Evolutionary conservation across 2,888 invertebrate genomes (phyloP).

Genomic region (Volucella bombylans): DNA sequence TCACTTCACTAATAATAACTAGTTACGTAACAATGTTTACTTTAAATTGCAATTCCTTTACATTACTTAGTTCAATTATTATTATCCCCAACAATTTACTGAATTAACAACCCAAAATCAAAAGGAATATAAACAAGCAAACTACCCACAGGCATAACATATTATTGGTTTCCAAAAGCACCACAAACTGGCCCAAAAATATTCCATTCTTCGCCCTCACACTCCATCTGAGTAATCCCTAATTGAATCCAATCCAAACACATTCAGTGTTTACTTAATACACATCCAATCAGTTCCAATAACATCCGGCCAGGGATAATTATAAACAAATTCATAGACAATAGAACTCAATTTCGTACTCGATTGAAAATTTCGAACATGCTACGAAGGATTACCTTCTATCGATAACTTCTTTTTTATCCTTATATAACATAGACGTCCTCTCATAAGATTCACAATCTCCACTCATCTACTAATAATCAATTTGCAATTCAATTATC

Average conservation of each 20-base stretch:
- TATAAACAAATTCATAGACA: constrained; percentile 20
- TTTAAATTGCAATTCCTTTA: too few species aligned
- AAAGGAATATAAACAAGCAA: too few species aligned
- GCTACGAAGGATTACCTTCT: background rate
- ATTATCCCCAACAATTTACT: too few species aligned
- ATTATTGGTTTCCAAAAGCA: too few species aligned
- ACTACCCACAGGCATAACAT: too few species aligned
- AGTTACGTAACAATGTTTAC: too few species aligned
- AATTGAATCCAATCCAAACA: constrained; percentile 21
- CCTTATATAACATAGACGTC: background rate
- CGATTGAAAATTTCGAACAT: constrained; percentile 12
- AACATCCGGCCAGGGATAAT: constrained; percentile 9
- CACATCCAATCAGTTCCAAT: constrained; percentile 20
- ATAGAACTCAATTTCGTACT: constrained; percentile 8
- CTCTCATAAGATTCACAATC: constrained; percentile 9
- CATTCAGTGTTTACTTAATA: background rate
- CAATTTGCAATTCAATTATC: constrained; percentile 64
- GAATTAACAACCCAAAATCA: too few species aligned
- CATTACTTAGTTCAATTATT: too few species aligned
- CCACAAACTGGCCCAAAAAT: background rate
- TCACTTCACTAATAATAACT: too few species aligned
- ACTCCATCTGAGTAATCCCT: background rate
- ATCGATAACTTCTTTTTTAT: background rate
- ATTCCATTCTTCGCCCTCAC: background rate
- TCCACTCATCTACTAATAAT: constrained; percentile 33